Percentiles rank a stretch among this genome's conserved stretches.
phyloP scores from a whole-genome alignment of 2,113 vertebrate genomes.

The Nematolebias whitei region DNA sequence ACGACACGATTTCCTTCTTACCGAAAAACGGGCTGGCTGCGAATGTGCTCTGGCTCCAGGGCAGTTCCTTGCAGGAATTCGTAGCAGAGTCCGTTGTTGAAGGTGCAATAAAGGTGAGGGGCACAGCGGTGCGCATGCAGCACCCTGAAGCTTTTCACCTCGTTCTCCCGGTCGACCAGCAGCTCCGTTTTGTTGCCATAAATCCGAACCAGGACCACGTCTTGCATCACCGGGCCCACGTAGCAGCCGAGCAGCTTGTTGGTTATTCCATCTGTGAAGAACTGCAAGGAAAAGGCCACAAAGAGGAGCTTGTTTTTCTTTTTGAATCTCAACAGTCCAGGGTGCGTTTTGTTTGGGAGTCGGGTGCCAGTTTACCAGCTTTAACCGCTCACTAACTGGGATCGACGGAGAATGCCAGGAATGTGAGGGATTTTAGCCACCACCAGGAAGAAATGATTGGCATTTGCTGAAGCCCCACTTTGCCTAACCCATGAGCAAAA shows the following conservation, averaged over 20 bases:
- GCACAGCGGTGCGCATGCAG: constrained; percentile 93
- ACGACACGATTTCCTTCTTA: constrained; percentile 49
- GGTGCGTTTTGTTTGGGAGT: constrained; percentile 15
- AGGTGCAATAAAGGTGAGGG: constrained; percentile 94
- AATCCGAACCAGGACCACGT: constrained; percentile 94
- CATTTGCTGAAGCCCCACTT: constrained; percentile 72
- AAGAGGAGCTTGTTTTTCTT: background rate
- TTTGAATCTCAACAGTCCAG: constrained; percentile 19
- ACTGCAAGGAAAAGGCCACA: constrained; percentile 67
- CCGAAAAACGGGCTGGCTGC: constrained; percentile 89
- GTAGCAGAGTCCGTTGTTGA: constrained; percentile 96
- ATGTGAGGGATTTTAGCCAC: constrained; percentile 76
- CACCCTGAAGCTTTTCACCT: constrained; percentile 96
- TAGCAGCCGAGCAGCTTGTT: constrained; percentile 97
- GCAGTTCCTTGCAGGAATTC: constrained; percentile 95
- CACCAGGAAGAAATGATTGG: constrained; percentile 45
- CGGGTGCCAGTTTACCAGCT: constrained; percentile 52
- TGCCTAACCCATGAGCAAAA: constrained; percentile 53
- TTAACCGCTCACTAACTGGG: constrained; percentile 56
- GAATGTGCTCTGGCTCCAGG: constrained; percentile 91
- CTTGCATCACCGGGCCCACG: constrained; percentile 82
- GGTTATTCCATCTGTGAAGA: constrained; percentile 97
- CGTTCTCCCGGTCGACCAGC: constrained; percentile 93
- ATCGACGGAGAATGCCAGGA: constrained; percentile 50
- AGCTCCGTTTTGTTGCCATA: constrained; percentile 97